A percentile compares a stretch with the other conserved stretches of the same genome.
Conservation (phyloP, 2,797 vertebrate species). For the Alca torda region DNA sequence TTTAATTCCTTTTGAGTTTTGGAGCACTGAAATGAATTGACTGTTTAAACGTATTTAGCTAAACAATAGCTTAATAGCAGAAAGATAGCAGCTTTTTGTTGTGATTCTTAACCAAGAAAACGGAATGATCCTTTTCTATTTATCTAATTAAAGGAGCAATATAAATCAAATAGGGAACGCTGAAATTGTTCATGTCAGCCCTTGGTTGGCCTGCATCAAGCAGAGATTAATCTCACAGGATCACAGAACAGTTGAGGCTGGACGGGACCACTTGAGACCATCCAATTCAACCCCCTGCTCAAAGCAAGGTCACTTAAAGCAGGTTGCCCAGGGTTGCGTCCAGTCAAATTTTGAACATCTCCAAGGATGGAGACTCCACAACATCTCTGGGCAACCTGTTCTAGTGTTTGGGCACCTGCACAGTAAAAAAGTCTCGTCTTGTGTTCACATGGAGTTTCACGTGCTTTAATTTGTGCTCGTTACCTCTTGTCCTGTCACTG, state of each 20-base stretch:
- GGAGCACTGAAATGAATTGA: background rate
- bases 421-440: background rate
- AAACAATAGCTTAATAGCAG: background rate
- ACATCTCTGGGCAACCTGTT: background rate
- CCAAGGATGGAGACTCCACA: background rate
- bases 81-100: background rate
- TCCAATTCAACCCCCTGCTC: background rate
- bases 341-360: background rate
- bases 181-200: background rate
- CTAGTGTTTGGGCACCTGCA: background rate
- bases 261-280: background rate
- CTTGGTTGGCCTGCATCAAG: background rate
- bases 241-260: background rate
- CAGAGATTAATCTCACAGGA: background rate
- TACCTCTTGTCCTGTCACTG: background rate
- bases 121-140: background rate
- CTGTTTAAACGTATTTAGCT: background rate
- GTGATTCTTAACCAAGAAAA: background rate
- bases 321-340: background rate
- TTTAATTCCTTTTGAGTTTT: background rate
- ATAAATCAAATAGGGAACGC: background rate
- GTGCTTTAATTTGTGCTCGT: background rate
- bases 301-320: background rate
- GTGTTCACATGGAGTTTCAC: background rate
- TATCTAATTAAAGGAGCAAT: background rate